phyloP scores from a whole-genome alignment of 2,113 vertebrate genomes.

The Anhinga rufa region DNA sequence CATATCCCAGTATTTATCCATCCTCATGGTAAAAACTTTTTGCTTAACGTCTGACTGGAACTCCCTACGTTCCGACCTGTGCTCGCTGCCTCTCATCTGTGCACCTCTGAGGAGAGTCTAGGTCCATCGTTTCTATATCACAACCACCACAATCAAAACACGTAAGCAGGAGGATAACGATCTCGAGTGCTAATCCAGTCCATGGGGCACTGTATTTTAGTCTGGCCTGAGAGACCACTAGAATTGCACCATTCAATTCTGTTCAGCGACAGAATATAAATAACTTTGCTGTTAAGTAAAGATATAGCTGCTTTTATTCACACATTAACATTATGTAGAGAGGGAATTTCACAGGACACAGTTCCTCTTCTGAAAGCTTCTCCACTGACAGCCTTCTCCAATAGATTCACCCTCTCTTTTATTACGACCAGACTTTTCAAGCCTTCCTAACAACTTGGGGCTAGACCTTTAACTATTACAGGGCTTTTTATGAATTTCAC shows the following conservation, averaged over 20 bases:
- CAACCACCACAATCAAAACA: background rate
- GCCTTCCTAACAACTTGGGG: background rate
- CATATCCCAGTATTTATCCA: background rate
- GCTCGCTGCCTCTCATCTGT: background rate
- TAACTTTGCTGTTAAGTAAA: background rate
- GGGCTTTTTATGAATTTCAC: background rate
- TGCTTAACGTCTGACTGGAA: background rate
- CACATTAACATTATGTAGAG: background rate
- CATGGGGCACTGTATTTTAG: background rate
- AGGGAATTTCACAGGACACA: background rate
- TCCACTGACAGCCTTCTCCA: background rate
- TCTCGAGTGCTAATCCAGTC: background rate
- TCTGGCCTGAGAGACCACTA: background rate
- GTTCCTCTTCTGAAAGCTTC: background rate
- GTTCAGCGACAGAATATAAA: background rate
- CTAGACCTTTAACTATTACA: background rate
- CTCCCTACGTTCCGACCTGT: background rate
- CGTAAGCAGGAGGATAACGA: background rate
- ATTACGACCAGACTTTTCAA: background rate
- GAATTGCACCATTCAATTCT: background rate
- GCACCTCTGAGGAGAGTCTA: background rate
- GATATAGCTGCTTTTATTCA: background rate
- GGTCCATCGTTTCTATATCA: background rate
- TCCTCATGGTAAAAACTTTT: background rate
- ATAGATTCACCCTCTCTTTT: background rate